A percentile compares a stretch with the other conserved stretches of the same genome.
phyloP scores from a whole-genome alignment of 2,888 invertebrate genomes.

The Drosophila melanosoma region DNA sequence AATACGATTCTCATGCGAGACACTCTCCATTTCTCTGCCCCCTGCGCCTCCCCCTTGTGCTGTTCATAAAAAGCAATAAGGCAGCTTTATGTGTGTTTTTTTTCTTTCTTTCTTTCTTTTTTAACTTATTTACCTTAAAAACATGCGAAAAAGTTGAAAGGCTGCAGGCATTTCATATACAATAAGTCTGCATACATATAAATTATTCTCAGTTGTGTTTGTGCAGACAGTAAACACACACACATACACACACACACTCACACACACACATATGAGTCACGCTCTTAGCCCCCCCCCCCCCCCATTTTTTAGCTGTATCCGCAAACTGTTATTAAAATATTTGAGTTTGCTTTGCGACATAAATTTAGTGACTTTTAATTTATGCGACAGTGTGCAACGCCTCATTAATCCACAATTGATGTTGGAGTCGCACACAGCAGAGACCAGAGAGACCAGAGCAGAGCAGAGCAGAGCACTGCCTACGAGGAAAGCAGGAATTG shows the following conservation, averaged over 20 bases:
- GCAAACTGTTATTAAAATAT: conserved; percentile 55
- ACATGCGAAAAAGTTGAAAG: conserved; percentile 42
- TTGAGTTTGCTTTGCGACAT: conserved; percentile 36
- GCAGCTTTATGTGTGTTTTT: conserved; percentile 12
- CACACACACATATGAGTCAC: conserved; percentile 53
- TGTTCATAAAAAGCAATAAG: conserved; percentile 55
- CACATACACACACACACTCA: not conserved
- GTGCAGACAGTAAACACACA: conserved; percentile 73
- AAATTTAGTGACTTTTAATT: conserved; percentile 44
- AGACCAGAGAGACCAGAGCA: too few relatives aligned
- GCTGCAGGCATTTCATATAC: conserved; percentile 17
- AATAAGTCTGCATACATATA: conserved; percentile 9
- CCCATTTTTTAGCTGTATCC: conserved; percentile 4
- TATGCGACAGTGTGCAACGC: conserved; percentile 56
- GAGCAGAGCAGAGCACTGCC: not conserved
- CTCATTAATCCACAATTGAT: conserved; percentile 60
- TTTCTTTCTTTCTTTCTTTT: not conserved
- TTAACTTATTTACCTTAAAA: conserved; percentile 45
- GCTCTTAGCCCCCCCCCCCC: conserved; percentile 16
- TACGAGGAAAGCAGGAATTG: conserved; percentile 17
- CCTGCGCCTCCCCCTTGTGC: conserved; percentile 6
- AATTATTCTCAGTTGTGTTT: conserved; percentile 49
- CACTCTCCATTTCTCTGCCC: not conserved
- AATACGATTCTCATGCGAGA: not conserved
- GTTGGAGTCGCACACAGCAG: conserved; percentile 22